Evolutionary conservation across 2,888 invertebrate species (phyloP).

Genomic region (Gortyna flavago): DNA sequence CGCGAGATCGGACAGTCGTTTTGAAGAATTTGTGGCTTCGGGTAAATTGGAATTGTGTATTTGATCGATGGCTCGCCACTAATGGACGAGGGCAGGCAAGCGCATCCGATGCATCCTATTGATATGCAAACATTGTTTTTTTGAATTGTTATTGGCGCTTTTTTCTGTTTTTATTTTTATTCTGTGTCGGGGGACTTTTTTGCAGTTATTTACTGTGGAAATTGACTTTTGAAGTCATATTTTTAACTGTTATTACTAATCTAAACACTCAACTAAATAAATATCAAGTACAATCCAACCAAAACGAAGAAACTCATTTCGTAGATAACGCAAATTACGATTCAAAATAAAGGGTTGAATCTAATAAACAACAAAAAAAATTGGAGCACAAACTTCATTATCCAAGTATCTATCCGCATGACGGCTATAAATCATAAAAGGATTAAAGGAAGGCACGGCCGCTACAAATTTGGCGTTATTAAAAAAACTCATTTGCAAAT

Average conservation of each 20-base stretch:
- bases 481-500: slow-evolving; percentile 90
- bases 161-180: slow-evolving; percentile 54
- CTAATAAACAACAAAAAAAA: slow-evolving; percentile 74
- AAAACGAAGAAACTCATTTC: slow-evolving; percentile 28
- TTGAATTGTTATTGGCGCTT: slow-evolving; percentile 64
- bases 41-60: slow-evolving; percentile 88
- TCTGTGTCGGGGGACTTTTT: slow-evolving; percentile 39
- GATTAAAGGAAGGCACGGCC: slow-evolving; percentile 77
- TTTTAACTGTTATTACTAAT: slow-evolving; percentile 19
- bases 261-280: slow-evolving; percentile 11
- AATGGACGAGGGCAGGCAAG: slow-evolving; percentile 78
- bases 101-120: slow-evolving; percentile 77
- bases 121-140: slow-evolving; percentile 77
- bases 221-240: slow-evolving; percentile 35
- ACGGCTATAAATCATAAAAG: slow-evolving; percentile 85
- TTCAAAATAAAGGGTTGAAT: slow-evolving; percentile 71
- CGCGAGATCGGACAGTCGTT: slow-evolving; percentile 79
- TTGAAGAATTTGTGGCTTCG: slow-evolving; percentile 88
- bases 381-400: slow-evolving; percentile 76
- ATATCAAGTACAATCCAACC: neutral
- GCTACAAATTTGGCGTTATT: slow-evolving; percentile 88
- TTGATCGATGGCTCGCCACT: slow-evolving; percentile 84
- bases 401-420: slow-evolving; percentile 74
- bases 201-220: slow-evolving; percentile 30
- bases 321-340: slow-evolving; percentile 42